Evolutionary conservation across 1,140 invertebrate species (phyloP), one percentile per base, ranked within the genome.

Genomic region (Luehdorfia chinensis): DNA sequence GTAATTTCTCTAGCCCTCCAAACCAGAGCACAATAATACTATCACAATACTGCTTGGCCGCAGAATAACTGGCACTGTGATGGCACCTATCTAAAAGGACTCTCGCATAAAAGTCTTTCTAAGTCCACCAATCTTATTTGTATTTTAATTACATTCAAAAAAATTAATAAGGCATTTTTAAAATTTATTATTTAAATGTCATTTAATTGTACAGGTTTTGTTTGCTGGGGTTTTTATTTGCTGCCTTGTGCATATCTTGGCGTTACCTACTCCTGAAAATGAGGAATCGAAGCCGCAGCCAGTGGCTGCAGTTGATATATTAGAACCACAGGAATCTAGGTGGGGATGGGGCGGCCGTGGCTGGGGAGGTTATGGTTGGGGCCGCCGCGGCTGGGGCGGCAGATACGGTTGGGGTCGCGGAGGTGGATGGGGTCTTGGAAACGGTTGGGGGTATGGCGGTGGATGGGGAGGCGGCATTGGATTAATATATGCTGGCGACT

Each of bases 401-500:
- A 23, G 53, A 19, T 7, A 31, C 14, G 44, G 49, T 2, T 11
- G 36, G 12, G 43, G 53, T 18, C n/a, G 33, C 6, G 47, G 44
- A 1, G 12, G 34, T 16, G 58, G 58, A 16, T 23, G 14, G 4
- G 49, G 53, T 2, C 11, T 36, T 7, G 16, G 49, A 4, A 41
- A 31, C 31, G 43, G 51, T 6, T 18, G 31, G 16, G 44, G 51
- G 28, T 18, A 32, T 3, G 31, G 49, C 12, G 14, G 44, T 2
- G 44, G 47, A 0, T 27, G 47, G 28, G 53, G 53, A 3, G 41
- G 45, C 1, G 11, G 21, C n/a, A n/a, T 15, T 11, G 43, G 43
- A 25, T 7, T 33, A 1, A 28, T 21, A 2, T 28, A 43, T 6
- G 37, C 49, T 8, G 8, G 32, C 16, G 50, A 36, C 30, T 11